Percentiles rank a stretch among this genome's conserved stretches.
Evolutionary conservation across 1,140 invertebrate species (phyloP).

Genomic region (Drosophila bipectinata): DNA sequence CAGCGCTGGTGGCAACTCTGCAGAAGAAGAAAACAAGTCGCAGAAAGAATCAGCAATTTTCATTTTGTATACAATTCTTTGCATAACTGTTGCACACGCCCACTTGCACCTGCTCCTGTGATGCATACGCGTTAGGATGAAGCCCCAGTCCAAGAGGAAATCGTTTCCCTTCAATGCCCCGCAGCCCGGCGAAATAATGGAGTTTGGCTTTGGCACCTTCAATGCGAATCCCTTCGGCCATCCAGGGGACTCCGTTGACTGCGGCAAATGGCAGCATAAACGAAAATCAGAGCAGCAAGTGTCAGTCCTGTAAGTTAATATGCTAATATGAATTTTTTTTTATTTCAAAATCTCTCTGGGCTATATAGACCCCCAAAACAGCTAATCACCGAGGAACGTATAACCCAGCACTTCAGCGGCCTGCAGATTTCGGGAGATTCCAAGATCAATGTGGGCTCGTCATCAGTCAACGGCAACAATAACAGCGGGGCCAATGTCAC

Average conservation of each 20-base stretch:
- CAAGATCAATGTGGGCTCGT: constrained; percentile 60
- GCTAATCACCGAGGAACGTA: constrained; percentile 92
- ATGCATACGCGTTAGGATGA: constrained; percentile 25
- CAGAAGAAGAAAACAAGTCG: constrained; percentile 28
- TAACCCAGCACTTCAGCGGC: constrained; percentile 90
- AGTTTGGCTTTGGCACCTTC: constrained; percentile 59
- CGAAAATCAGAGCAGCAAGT: constrained; percentile 60
- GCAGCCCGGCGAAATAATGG: constrained; percentile 68
- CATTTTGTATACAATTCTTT: constrained; percentile 6
- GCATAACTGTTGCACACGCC: constrained; percentile 1
- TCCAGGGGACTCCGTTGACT: constrained; percentile 31
- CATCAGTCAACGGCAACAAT: constrained; percentile 56
- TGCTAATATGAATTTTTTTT: too few species aligned
- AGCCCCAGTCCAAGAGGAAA: constrained; percentile 34
- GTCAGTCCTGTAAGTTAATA: constrained; percentile 52
- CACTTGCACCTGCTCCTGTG: not conserved
- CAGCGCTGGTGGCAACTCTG: constrained; percentile 3
- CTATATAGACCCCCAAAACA: constrained; percentile 87
- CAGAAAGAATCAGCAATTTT: constrained; percentile 27
- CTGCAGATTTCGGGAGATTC: constrained; percentile 88
- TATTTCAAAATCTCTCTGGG: not conserved
- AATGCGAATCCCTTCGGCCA: constrained; percentile 31
- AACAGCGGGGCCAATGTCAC: constrained; percentile 61
- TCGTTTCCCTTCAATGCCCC: constrained; percentile 67
- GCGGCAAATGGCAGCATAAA: constrained; percentile 65